These are phyloP conservation scores for Cydia strobilella DNA, from an alignment of 1,140 invertebrate species.

Conservation along the genomic window DNA sequence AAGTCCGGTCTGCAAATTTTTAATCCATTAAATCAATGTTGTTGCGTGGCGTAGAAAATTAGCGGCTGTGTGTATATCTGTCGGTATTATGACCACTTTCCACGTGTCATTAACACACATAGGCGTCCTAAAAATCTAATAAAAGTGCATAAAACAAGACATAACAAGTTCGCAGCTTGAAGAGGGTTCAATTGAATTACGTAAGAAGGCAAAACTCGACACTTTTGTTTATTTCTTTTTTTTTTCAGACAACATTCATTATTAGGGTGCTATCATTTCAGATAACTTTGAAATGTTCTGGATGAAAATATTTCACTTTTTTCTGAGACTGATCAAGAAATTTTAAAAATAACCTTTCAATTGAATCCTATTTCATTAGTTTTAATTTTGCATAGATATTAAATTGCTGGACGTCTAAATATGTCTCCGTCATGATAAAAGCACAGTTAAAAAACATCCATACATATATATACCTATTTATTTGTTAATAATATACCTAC, in stretches of 20 bases:
- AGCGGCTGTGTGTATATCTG: too few relatives aligned
- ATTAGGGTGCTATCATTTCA: neutral
- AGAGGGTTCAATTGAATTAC: constrained; percentile 28
- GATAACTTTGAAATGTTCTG: neutral
- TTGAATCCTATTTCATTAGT: neutral
- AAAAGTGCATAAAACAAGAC: constrained; percentile 23
- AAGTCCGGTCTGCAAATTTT: too few relatives aligned
- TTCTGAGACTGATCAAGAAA: neutral
- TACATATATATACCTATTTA: neutral
- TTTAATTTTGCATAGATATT: neutral
- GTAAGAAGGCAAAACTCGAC: constrained; percentile 26
- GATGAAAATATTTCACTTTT: constrained; percentile 13
- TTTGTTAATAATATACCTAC: too few relatives aligned
- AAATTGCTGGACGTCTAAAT: too few relatives aligned
- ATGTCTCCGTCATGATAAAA: too few relatives aligned
- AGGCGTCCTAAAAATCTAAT: neutral
- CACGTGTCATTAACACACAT: neutral
- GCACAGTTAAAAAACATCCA: neutral
- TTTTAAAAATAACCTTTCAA: neutral
- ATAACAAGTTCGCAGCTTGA: constrained; percentile 2
- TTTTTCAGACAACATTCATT: constrained; percentile 19
- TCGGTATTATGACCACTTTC: too few relatives aligned
- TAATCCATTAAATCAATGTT: too few relatives aligned
- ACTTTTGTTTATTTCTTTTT: constrained; percentile 25
- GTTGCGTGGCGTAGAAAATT: too few relatives aligned